Base-by-base conservation (phyloP, 2,113 vertebrate genomes). In the Apistogramma diplotaenia region DNA sequence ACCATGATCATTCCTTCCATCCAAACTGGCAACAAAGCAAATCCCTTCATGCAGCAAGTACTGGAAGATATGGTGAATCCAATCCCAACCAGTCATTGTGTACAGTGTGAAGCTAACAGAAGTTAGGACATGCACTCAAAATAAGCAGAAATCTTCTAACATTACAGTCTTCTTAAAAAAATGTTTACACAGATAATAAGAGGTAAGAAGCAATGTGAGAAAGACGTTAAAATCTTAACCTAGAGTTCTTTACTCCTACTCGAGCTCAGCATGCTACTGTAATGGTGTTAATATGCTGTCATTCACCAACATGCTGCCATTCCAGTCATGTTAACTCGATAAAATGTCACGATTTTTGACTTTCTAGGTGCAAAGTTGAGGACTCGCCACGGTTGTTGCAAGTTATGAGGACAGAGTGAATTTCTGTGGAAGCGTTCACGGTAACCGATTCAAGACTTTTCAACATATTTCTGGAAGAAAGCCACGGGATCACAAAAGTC, bases 361-460 rank as follows among this genome's bases (percentile, higher is more conserved):
- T 27, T 19, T 27, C 5, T 46, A 67, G 62, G 3, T 21, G 25
- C 62, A 67, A 46, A 67, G 18, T 67, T 67, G 46, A 46, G 23
- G 37, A 11, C 62, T 40, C 25, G 18, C 8, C 23, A 46, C 25
- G 27, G 37, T 46, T 40, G 18, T 67, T 49, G 12, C 23, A 70
- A 16, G 18, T 70, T 29, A 70, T 49, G 62, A 70, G 0, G 23
- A 16, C 23, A 70, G 23, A 49, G 16, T 49, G 40, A 19, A 70
- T 49, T 2, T 49, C 9, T 29, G 62, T 0, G 1, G 9, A n/a
- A 1, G 1, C 9, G 49, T 70, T 70, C 62, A 70, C 1, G 0
- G 0, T 46, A 49, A 49, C 11, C 2, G 23, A 70, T 29, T 49
- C 25, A 70, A 29, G 16, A 70, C n/a, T 70, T 70, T 49, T 70